Conservation (phyloP, 2,888 invertebrate species). For the Caenorhabditis drosophilae region DNA sequence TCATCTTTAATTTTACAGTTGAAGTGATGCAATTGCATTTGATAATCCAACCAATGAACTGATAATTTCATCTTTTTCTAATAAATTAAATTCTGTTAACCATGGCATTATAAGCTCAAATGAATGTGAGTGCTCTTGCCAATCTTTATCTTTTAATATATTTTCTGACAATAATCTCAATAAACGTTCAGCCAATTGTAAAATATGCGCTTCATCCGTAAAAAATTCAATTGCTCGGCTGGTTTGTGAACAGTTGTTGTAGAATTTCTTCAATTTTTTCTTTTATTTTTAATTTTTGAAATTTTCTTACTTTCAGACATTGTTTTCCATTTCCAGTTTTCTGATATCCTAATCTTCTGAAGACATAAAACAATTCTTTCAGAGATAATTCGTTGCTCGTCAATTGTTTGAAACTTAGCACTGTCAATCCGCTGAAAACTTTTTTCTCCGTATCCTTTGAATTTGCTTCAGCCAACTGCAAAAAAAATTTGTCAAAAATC, state of each 20-base stretch:
- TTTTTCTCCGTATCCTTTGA: not conserved
- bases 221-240: not conserved
- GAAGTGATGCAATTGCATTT: not conserved
- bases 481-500: too few relatives aligned
- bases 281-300: too few relatives aligned
- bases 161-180: not conserved
- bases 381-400: not conserved
- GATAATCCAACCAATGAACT: not conserved
- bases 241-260: not conserved
- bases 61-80: not conserved
- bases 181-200: not conserved
- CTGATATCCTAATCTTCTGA: slow-evolving; percentile 4
- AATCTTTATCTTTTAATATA: not conserved
- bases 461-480: not conserved
- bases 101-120: not conserved
- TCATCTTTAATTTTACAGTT: too few relatives aligned
- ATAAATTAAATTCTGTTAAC: not conserved
- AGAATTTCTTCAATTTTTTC: slow-evolving; percentile 1
- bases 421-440: not conserved
- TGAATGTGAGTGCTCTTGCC: slow-evolving; percentile 2
- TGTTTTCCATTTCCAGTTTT: not conserved
- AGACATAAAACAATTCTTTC: slow-evolving; percentile 6
- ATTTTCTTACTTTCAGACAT: not conserved
- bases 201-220: not conserved
- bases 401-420: slow-evolving; percentile 1